A percentile compares a stretch with the other conserved stretches of the same genome.
Evolutionary conservation across 2,113 vertebrate species (phyloP).

Genomic region (Tretioscincus oriximinensis): DNA sequence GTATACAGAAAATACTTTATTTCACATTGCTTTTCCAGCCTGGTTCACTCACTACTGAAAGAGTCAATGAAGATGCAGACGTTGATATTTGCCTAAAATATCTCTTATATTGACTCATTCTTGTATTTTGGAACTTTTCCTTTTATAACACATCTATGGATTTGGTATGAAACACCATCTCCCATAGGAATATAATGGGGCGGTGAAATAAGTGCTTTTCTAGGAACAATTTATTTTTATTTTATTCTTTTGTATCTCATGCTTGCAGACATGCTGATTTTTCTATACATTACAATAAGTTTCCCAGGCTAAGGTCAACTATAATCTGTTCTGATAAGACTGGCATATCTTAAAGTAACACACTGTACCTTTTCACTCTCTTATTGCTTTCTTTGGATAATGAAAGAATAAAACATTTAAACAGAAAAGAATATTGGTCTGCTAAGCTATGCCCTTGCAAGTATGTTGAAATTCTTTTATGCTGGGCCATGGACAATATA

Average conservation of each 20-base stretch:
- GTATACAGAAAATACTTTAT: too few relatives aligned
- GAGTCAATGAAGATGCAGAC: not conserved
- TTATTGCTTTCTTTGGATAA: not conserved
- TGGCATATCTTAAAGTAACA: conserved; percentile 39
- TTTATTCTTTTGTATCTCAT: conserved; percentile 25
- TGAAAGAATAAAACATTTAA: conserved; percentile 27
- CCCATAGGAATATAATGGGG: not conserved
- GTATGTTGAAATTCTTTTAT: conserved; percentile 48
- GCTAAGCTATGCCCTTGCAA: conserved; percentile 41
- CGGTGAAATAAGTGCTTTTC: conserved; percentile 5
- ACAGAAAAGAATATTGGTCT: conserved; percentile 45
- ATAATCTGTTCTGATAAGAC: conserved; percentile 38
- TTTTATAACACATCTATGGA: not conserved
- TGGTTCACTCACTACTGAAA: not conserved
- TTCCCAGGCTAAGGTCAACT: conserved; percentile 33
- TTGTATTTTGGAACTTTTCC: not conserved
- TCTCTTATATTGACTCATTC: too few relatives aligned
- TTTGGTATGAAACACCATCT: not conserved
- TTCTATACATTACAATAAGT: not conserved
- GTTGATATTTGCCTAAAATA: not conserved
- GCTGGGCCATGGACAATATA: not conserved
- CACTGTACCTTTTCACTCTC: conserved; percentile 46
- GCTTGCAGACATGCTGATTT: conserved; percentile 31
- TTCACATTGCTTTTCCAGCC: not conserved
- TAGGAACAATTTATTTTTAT: conserved; percentile 21